phyloP scores from a whole-genome alignment of 2,888 invertebrate genomes.

The Dryomyza anilis region DNA sequence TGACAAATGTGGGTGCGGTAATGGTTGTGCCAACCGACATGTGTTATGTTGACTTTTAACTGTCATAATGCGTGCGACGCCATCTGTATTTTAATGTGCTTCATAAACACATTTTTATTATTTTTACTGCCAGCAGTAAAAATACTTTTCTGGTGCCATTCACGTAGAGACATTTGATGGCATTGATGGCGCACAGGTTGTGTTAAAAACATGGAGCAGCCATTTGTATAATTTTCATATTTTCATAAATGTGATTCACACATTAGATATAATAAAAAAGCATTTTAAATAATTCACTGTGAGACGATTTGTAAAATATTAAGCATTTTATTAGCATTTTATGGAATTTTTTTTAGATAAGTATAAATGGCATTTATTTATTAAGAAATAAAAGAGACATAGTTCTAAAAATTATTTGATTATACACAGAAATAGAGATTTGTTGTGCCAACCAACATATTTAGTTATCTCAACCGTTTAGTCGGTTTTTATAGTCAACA shows the following conservation, averaged over 20 bases:
- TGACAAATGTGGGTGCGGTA: slow-evolving; percentile 31
- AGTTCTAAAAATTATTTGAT: no score
- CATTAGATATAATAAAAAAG: slow-evolving; percentile 33
- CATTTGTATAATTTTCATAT: slow-evolving; percentile 42
- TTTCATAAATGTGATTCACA: slow-evolving; percentile 38
- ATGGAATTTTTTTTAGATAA: no score
- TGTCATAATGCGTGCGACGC: slow-evolving; percentile 35
- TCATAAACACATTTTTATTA: not conserved
- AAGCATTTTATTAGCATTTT: no score
- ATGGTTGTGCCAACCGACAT: slow-evolving; percentile 4
- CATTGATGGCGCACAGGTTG: slow-evolving; percentile 17
- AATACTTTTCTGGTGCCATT: not conserved
- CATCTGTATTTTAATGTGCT: slow-evolving; percentile 36
- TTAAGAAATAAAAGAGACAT: no score
- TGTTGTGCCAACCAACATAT: no score
- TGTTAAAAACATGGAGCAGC: slow-evolving; percentile 21
- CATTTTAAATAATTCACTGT: slow-evolving; percentile 35
- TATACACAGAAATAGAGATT: no score
- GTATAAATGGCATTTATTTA: no score
- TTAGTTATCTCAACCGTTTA: no score
- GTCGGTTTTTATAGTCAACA: no score
- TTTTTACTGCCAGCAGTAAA: slow-evolving; percentile 9
- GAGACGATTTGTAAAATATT: no score
- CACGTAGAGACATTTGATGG: slow-evolving; percentile 37
- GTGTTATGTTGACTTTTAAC: slow-evolving; percentile 34